Percentiles rank a stretch among this genome's conserved stretches.
Evolutionary conservation across 2,113 vertebrate species (phyloP).

Genomic region (Saguinus midas): DNA sequence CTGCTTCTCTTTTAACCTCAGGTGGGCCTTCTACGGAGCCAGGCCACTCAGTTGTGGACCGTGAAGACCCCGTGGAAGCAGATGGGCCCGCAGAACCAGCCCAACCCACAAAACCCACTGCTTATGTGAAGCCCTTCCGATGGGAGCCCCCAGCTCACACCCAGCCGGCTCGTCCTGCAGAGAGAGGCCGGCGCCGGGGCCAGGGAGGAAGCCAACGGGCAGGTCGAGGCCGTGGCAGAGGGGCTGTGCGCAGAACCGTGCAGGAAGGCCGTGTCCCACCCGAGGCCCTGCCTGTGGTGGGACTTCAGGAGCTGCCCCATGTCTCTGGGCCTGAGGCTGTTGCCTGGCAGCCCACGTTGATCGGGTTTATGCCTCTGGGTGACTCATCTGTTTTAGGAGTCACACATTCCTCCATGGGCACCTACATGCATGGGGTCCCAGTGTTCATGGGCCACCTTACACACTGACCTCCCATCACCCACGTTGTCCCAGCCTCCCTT

Average conservation of each 20-base stretch:
- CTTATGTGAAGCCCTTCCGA: background rate
- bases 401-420: rapidly evolving
- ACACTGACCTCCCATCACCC: background rate
- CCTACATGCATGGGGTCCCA: background rate
- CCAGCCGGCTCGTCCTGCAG: rapidly evolving
- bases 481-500: background rate
- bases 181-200: rapidly evolving
- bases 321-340: rapidly evolving
- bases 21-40: rapidly evolving
- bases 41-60: rapidly evolving
- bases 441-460: background rate
- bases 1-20: background rate
- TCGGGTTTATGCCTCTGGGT: rapidly evolving
- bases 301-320: rapidly evolving
- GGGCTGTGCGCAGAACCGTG: rapidly evolving
- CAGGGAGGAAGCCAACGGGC: rapidly evolving
- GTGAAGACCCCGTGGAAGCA: rapidly evolving
- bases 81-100: rapidly evolving
- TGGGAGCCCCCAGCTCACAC: rapidly evolving
- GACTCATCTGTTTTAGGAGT: rapidly evolving
- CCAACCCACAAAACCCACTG: background rate
- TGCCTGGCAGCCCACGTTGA: rapidly evolving
- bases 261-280: rapidly evolving
- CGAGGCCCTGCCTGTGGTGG: rapidly evolving
- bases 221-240: background rate